Conservation (phyloP, 2,797 vertebrate genomes). For the Sebastes kiyomatsui region DNA sequence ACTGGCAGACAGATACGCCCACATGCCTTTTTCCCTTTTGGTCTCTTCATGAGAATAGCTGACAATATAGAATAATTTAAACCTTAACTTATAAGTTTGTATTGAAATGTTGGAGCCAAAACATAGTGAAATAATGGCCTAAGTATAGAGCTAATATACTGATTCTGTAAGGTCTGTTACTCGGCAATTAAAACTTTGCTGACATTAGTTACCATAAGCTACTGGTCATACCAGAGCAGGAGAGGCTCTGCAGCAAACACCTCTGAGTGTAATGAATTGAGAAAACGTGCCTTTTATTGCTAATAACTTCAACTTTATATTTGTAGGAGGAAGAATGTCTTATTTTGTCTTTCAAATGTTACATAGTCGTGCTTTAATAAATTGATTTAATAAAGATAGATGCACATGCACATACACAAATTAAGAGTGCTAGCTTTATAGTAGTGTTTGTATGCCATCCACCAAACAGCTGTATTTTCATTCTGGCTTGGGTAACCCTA, state of each 20-base stretch:
- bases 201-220: background rate
- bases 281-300: background rate
- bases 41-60: background rate
- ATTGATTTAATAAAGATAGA: background rate
- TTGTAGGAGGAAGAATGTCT: background rate
- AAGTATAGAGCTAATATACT: background rate
- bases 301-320: background rate
- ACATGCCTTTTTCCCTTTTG: background rate
- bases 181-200: background rate
- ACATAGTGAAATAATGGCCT: background rate
- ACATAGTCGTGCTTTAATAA: background rate
- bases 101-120: background rate
- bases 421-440: background rate
- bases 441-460: background rate
- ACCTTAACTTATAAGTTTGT: background rate
- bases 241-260: background rate
- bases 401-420: background rate
- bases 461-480: background rate
- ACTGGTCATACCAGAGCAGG: background rate
- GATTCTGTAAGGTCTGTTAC: background rate
- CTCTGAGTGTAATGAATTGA: background rate
- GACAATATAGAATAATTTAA: background rate
- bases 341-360: background rate
- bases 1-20: background rate
- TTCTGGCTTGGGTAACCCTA: background rate